Base-by-base conservation (phyloP, 2,113 vertebrate genomes). In the Hippocampus mohnikei region DNA sequence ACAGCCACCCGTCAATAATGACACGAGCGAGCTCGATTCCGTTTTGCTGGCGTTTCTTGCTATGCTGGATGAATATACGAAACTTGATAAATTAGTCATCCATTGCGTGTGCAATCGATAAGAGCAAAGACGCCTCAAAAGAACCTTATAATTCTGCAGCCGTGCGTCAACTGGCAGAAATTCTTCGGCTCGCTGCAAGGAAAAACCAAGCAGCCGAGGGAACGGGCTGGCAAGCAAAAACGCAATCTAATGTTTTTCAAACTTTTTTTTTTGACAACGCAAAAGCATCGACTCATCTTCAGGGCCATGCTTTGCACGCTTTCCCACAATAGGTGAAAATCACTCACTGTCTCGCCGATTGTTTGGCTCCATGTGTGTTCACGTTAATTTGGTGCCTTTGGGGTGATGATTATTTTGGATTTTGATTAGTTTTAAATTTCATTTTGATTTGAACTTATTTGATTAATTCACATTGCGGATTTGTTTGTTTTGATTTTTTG, bases 71-170 rank as follows among this genome's bases (percentile, higher is more conserved):
- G 33, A 37, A 37, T 37, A 5, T 37, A 37, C 33, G 33, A 37
- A 37, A 37, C 33, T 7, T 37, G 33, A 37, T 25, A 10, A 12
- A 20, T 58, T 58, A 27, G n/a, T 23, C 2, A n/a, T 58, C 23
- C 11, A 2, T 11, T 25, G 23, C 13, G 73, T 80, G 74, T 73
- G 71, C 77, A 80, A 84, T 81, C 66, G 72, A 83, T 84, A 48
- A 10, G 2, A 44, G 11, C 42, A 44, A 44, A 44, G 42, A 10
- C 66, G 44, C 66, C 5, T 10, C 27, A 66, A 70, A 65, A 40
- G 62, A 27, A 23, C 27, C 21, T 11, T 1, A 23, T 21, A 16
- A 72, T 61, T 44, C 6, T n/a, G 50, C 7, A 4, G 44, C 12
- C 44, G 44, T 12, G 42, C 20, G 40, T 68, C 55, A 56, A 62